A percentile compares a stretch with the other conserved stretches of the same genome.
Conservation (phyloP, 2,113 vertebrate species). For the Corythornis cristatus region DNA sequence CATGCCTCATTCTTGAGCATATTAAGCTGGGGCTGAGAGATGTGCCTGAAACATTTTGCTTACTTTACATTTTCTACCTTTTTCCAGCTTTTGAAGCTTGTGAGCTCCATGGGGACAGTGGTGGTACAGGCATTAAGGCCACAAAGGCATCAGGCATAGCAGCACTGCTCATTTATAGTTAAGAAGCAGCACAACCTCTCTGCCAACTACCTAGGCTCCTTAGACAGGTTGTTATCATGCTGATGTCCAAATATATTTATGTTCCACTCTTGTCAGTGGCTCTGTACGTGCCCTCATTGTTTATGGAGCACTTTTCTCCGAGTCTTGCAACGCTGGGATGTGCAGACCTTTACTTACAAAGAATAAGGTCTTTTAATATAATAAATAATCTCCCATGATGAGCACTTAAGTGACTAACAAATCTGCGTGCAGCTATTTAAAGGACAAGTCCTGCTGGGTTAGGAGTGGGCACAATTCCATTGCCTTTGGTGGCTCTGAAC, state of each 20-base stretch:
- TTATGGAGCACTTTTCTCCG: neutral
- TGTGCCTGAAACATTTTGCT: neutral
- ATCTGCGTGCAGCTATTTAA: neutral
- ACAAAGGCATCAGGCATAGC: neutral
- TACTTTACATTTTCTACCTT: neutral
- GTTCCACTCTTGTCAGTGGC: neutral
- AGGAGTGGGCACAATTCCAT: neutral
- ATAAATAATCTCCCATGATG: neutral
- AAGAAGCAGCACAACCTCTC: neutral
- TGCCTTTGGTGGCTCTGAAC: neutral
- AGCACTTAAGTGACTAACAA: neutral
- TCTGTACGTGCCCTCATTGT: fast-evolving
- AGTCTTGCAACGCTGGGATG: neutral
- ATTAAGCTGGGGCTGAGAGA: neutral
- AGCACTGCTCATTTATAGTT: fast-evolving
- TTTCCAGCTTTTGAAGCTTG: neutral
- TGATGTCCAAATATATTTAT: neutral
- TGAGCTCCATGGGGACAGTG: neutral
- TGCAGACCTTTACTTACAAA: neutral
- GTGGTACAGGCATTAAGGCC: fast-evolving
- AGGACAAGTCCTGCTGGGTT: neutral
- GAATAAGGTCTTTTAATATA: neutral
- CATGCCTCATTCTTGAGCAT: neutral
- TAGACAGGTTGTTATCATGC: neutral
- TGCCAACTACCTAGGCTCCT: neutral